Base-by-base conservation (phyloP, 2,888 invertebrate species). In the Eledona agricola region DNA sequence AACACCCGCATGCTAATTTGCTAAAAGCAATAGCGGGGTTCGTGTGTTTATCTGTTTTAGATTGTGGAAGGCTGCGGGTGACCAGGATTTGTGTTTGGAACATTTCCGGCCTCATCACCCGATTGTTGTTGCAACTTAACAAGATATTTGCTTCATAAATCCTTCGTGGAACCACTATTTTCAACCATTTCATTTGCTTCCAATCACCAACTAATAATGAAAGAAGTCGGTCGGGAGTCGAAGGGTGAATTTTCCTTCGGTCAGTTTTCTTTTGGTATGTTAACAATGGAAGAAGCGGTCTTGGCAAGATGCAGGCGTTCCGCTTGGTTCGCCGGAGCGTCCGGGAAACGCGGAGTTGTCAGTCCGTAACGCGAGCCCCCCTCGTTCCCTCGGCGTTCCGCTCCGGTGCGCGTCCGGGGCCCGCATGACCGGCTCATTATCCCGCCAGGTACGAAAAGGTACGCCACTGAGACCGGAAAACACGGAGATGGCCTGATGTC, bases 311-410 rank as follows among this genome's bases (percentile, higher is more conserved):
- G 60, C 55, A 55, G 55, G 29, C 65, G 71, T 71, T 70, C 67
- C 66, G 71, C 69, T 66, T 69, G 63, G 63, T 54, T 65, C 66
- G 62, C 59, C 64, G 56, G 15, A 60, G 66, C 68, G 69, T 70
- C 71, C 70, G 71, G 71, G 70, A 71, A 70, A 64, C 69, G 65
- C 62, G 62, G 56, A 69, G 66, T 69, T 67, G 70, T 64, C 66
- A 64, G 69, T 62, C 69, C 72, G 68, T 68, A 66, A 71, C 70
- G 64, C 40, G 60, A 54, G 51, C 64, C 60, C 58, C 62, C 64
- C 63, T 60, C 37, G 16, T 37, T 29, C 40, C 26, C 31, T 7
- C 32, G 13, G 31, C 29, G 55, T 55, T 51, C 50, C 51, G 55
- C 51, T 55, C 55, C 46, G 46, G 38, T 51, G 55, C 13, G 6